Evolutionary conservation across 2,888 invertebrate genomes (phyloP).

Genomic region (Trypoxylon attenuatum): DNA sequence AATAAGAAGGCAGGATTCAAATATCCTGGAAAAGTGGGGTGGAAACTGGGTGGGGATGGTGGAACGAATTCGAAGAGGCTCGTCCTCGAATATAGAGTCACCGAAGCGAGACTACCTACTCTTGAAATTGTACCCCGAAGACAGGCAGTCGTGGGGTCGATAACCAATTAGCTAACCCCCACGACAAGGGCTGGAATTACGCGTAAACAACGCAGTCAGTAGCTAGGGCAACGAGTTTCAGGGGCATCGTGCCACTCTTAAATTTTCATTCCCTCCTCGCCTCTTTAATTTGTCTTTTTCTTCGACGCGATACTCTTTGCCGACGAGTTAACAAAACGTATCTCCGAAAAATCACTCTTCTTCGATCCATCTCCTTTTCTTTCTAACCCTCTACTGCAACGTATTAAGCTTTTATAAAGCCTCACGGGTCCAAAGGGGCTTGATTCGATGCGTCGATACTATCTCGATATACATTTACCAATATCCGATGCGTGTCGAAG

Average conservation of each 20-base stretch:
- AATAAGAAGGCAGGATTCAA: slow-evolving; percentile 27
- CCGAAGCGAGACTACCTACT: slow-evolving; percentile 4
- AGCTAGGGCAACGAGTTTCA: slow-evolving; percentile 51
- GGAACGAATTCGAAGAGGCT: slow-evolving; percentile 26
- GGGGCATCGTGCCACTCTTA: slow-evolving; percentile 32
- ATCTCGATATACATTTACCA: no score
- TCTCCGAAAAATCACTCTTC: no score
- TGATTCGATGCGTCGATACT: slow-evolving; percentile 7
- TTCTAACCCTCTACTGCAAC: no score
- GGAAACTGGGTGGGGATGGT: background rate
- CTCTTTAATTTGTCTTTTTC: slow-evolving; percentile 42
- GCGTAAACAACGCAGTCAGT: slow-evolving; percentile 49
- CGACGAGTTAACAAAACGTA: slow-evolving; percentile 25
- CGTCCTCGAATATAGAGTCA: slow-evolving; percentile 1
- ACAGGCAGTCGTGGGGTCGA: slow-evolving; percentile 41
- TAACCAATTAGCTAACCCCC: slow-evolving; percentile 55
- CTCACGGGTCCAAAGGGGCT: no score
- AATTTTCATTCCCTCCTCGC: slow-evolving; percentile 36
- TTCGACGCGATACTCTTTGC: background rate
- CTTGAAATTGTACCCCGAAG: slow-evolving; percentile 43
- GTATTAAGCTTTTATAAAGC: no score
- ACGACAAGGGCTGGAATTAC: slow-evolving; percentile 51
- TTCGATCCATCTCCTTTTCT: no score
- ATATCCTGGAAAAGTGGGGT: background rate
- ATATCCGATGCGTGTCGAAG: no score